These are phyloP conservation scores for Drosophila tanythrix DNA, from an alignment of 2,888 invertebrate genomes.

Conservation along the genomic window DNA sequence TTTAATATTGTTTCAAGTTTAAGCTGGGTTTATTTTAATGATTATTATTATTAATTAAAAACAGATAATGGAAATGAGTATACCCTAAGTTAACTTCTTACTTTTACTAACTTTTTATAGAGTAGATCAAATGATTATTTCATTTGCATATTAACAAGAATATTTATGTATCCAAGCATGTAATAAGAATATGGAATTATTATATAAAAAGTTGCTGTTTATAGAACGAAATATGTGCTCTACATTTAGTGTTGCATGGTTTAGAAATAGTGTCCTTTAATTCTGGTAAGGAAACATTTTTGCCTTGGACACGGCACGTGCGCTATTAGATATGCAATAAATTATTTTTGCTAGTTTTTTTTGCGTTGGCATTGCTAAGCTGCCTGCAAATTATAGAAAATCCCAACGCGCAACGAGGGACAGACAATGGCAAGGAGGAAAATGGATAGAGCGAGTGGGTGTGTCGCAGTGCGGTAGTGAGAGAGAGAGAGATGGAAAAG, in stretches of 20 bases:
- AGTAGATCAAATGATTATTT: background rate
- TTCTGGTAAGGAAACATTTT: constrained; percentile 9
- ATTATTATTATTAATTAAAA: no score
- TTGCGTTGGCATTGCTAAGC: constrained; percentile 73
- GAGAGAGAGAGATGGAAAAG: constrained; percentile 46
- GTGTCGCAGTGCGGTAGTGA: background rate
- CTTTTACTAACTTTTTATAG: background rate
- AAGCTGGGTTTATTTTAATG: background rate
- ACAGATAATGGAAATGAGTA: background rate
- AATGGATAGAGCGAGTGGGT: background rate
- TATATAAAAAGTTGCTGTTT: background rate
- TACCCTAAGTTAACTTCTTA: background rate
- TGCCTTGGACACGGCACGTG: constrained; percentile 67
- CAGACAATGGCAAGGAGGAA: constrained; percentile 7
- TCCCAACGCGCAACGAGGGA: constrained; percentile 64
- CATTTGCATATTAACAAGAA: background rate
- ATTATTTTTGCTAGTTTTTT: constrained; percentile 75
- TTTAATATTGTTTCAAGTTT: background rate
- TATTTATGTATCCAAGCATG: background rate
- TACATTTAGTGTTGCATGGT: background rate
- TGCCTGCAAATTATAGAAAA: constrained; percentile 84
- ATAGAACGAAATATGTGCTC: background rate
- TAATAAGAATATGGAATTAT: background rate
- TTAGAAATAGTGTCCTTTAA: constrained; percentile 15
- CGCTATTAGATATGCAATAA: constrained; percentile 82